Evolutionary conservation across 2,797 vertebrate genomes (phyloP), one percentile per base, ranked within the genome.

Genomic region (Acanthurus lineatus): DNA sequence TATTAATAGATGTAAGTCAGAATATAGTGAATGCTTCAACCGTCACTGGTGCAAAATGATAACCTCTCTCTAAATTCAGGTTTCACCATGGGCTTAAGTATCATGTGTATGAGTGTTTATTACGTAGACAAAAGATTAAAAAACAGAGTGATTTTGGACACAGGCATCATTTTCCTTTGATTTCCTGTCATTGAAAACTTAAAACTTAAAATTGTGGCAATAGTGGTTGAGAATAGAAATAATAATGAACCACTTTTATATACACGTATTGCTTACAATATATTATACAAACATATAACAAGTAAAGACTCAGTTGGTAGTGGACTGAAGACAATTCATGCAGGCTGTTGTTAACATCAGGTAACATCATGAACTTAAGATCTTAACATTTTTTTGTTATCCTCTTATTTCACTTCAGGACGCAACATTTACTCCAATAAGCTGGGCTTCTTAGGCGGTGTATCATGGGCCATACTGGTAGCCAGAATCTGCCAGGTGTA

Each of bases 391-490:
- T n/a, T n/a, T 66, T 49, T 6, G 25, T 54, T 3, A 15, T 19
- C 17, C 6, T 49, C 7, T 38, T 51, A 17, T 68, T 17, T 25
- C 28, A 88, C 85, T 90, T 81, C 93, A 98, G 97, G 96, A 88
- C 96, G 97, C 88, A 97, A 97, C 95, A 98, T 97, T 88, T 97
- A 97, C 95, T 97, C 97, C 72, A 98, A 97, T 92, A 96, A 95
- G 91, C 88, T 98, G 94, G 97, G 97, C 91, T 98, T 98, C 93
- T 93, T 98, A 88, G 97, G 96, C 5, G 96, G 97, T 51, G 95
- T 98, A 75, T 98, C 97, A 20, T 97, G 97, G 97, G 96, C 97
- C 85, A 97, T 97, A 96, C 93, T 97, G 88, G 96, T 97, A 75
- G 97, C 97, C 89, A 95, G 96, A 92, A 97, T 96, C 84, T 97